Base-by-base conservation (phyloP, 2,797 vertebrate genomes). In the Basileuterus tristriatus region DNA sequence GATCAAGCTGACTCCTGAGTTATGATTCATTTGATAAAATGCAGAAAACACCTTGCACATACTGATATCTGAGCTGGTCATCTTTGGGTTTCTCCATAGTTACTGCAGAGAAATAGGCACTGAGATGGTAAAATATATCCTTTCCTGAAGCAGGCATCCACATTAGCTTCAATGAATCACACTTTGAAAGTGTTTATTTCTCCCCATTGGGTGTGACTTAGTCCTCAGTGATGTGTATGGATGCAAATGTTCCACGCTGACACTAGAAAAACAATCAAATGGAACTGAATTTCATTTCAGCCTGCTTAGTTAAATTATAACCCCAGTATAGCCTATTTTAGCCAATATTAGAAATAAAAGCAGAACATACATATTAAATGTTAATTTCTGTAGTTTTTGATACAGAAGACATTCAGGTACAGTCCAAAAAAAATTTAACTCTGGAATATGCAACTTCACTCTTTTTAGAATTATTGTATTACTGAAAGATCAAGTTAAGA, bases 81-180 rank as follows among this genome's bases (percentile, higher is more conserved):
- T 9, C 18, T 90, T 58, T 71, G 12, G 3, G 15, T 88, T 4
- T 75, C 7, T 50, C 23, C 23, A 10, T 27, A 80, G 32, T 41
- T 34, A 60, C 8, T 64, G 12, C 30, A 77, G 39, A 83, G 15
- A 75, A 90, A 68, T 20, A 75, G 46, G 9, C 6, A 60, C 6
- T 68, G 36, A 8, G 8, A 59, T 29, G 5, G 30, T 39, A 79
- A 89, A 74, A 87, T 46, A 32, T 6, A 9, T 43, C 8, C 92
- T 82, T 85, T 89, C 12, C 30, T 85, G 60, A 78, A 60, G 27
- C 15, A 49, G 9, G 1, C 30, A 65, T 37, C 55, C 64, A 16
- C n/a, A 46, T 44, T 18, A 86, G 1, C 16, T 59, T 65, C 20
- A 3, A 52, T 1, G 0, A 74, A 60, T 49, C 2, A 1, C 3